Evolutionary conservation across 2,888 invertebrate species (phyloP).

Genomic region (Leptopilina syphax): DNA sequence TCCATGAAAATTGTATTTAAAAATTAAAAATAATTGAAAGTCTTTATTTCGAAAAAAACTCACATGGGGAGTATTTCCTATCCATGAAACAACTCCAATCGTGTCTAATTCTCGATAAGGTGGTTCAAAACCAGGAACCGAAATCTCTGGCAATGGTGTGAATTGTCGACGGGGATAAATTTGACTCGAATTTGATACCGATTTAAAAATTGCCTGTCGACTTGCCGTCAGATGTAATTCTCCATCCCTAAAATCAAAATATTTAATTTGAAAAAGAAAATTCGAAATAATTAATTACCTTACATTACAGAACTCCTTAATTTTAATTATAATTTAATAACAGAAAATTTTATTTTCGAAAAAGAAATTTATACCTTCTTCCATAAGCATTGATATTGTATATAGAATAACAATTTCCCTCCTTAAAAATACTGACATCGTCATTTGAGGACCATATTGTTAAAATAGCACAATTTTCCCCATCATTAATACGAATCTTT

Average conservation of each 20-base stretch:
- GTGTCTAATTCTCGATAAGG: slow-evolving; percentile 86
- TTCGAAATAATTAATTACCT: background rate
- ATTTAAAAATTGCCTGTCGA: slow-evolving; percentile 78
- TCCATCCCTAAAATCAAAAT: slow-evolving; percentile 52
- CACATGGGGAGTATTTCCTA: slow-evolving; percentile 78
- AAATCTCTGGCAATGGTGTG: slow-evolving; percentile 78
- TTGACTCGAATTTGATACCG: slow-evolving; percentile 59
- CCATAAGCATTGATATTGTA: slow-evolving; percentile 80
- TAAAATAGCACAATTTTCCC: slow-evolving; percentile 77
- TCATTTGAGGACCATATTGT: slow-evolving; percentile 86
- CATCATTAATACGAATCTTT: slow-evolving; percentile 77
- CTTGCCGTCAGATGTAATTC: slow-evolving; percentile 80
- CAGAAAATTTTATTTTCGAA: slow-evolving; percentile 2
- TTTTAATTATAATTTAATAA: no score
- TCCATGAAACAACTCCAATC: slow-evolving; percentile 82
- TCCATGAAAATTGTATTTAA: no score
- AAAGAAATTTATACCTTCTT: slow-evolving; percentile 71
- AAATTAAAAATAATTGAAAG: no score
- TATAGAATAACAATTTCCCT: slow-evolving; percentile 81
- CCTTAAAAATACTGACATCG: slow-evolving; percentile 80
- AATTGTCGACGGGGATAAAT: slow-evolving; percentile 73
- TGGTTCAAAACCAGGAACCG: slow-evolving; percentile 72
- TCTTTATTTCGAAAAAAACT: slow-evolving; percentile 51
- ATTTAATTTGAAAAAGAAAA: slow-evolving; percentile 11
- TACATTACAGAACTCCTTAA: no score